Base-by-base conservation (phyloP, 2,113 vertebrate species). In the Oncorhynchus nerka region DNA sequence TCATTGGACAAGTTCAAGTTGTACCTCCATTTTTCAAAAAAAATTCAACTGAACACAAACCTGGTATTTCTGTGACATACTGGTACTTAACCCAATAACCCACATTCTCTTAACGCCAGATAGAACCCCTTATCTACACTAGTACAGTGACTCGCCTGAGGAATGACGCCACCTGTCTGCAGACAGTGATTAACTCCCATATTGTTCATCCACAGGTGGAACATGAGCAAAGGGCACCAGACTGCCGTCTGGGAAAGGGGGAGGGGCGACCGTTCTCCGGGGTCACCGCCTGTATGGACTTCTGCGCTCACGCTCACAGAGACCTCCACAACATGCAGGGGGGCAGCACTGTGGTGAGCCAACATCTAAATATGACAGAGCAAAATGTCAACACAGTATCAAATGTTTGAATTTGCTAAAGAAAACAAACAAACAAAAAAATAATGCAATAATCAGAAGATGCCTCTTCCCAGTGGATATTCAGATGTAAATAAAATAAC, bases 261-360 rank as follows among this genome's bases (percentile, higher is more conserved):
- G 96, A 98, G 78, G 98, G 98, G 13, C 96, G 97, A 24, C 98
- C 98, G 0, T 99, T 99, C 90, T 98, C 98, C 34, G 98, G 98
- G 26, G 97, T 99, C 84, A 99, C 98, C 1, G 97, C 97, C 19
- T 99, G 98, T 86, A 80, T 99, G 80, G 98, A 99, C 86, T 99
- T 99, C 81, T 98, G 97, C 45, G 98, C 98, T 75, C 98, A 99
- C 4, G 94, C 98, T 81, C 98, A 99, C 79, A 95, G 97, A 88
- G 98, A 99, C 86, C 92, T 97, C 78, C 98, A 99, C 89, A 99
- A 99, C 79, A 99, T 99, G 98, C 94, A 93, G 73, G 96, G 97
- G 0, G 98, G 98, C 71, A 98, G 97, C 70, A 99, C 98, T 32
- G 85, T 99, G 94, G 98, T 99, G 91, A 94, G 96, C 77, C 15